Evolutionary conservation across 1,140 invertebrate species (phyloP), one percentile per base, ranked within the genome.

Genomic region (Rhysida immarginata): DNA sequence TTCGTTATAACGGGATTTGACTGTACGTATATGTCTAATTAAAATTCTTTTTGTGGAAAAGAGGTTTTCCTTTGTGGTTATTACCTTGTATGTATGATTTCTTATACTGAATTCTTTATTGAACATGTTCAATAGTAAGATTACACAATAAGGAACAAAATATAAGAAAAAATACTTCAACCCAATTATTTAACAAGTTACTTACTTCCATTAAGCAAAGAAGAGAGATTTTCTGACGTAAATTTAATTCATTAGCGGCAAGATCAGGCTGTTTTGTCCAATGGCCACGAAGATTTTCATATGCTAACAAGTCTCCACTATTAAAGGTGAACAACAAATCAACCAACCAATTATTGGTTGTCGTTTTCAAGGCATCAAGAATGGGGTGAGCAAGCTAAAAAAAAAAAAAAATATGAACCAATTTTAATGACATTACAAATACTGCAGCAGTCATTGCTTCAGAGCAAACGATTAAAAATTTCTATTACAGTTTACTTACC

Each of bases 191-290:
- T n/a, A n/a, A n/a, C n/a, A n/a, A n/a, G n/a, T n/a, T n/a, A 46
- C 57, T 57, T 63, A 87, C 84, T 79, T 99, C 95, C 93, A 99
- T 98, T 0, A 99, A 75, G 71, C 93, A 96, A 0, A 98, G 74
- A 0, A 99, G 72, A 14, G 87, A 88, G 57, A 99, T 93, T 71
- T 99, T 99, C 68, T 94, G 84, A 43, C 85, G 75, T 50, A 97
- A 71, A 60, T 84, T 81, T 2, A 83, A 71, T 67, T 96, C 89
- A 63, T 91, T 82, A 0, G 82, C 79, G n/a, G 81, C 80, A 14
- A 99, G 74, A 72, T 96, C 92, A 18, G 86, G 81, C 59, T 94
- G 87, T 64, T 75, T 77, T n/a, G 69, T 74, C 90, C 84, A 96
- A 61, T 82, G 75, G 0, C 81, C 78, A 65, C 85, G 82, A 65